A percentile compares a stretch with the other conserved stretches of the same genome.
Conservation (phyloP, 2,888 invertebrate species). For the Andrena dorsata region DNA sequence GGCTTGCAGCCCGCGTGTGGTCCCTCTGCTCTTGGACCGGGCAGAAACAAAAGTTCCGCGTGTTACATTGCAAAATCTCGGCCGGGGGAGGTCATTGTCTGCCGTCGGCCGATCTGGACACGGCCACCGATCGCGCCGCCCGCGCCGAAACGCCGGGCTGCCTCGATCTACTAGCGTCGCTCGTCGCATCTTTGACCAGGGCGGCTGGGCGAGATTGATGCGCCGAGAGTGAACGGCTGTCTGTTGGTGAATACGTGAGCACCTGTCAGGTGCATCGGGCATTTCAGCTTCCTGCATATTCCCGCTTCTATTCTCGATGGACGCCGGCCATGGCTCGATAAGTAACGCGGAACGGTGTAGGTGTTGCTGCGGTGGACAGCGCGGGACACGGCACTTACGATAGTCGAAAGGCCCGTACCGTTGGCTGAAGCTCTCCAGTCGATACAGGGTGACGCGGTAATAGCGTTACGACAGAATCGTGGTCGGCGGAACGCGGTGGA, state of each 20-base stretch:
- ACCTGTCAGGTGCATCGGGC: constrained; percentile 69
- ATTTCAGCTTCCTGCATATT: constrained; percentile 65
- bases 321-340: constrained; percentile 62
- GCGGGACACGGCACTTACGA: constrained; percentile 53
- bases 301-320: constrained; percentile 65
- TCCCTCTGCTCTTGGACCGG: constrained; percentile 11
- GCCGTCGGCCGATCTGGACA: constrained; percentile 21
- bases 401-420: constrained; percentile 38
- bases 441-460: constrained; percentile 60
- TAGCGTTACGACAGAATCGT: constrained; percentile 50
- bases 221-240: constrained; percentile 70
- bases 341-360: constrained; percentile 66
- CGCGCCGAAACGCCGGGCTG: constrained; percentile 8
- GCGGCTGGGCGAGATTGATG: constrained; percentile 53
- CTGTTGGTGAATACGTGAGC: constrained; percentile 65
- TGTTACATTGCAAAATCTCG: constrained; percentile 58
- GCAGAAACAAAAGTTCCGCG: constrained; percentile 57
- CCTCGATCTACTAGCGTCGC: not conserved
- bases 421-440: constrained; percentile 37
- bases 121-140: constrained; percentile 38
- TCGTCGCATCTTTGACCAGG: constrained; percentile 26
- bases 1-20: constrained; percentile 63
- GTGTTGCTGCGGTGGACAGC: constrained; percentile 62
- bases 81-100: constrained; percentile 49
- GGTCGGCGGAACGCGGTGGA: constrained; percentile 2